Conservation (phyloP, 2,113 vertebrate species). For the Calidris pygmaea region DNA sequence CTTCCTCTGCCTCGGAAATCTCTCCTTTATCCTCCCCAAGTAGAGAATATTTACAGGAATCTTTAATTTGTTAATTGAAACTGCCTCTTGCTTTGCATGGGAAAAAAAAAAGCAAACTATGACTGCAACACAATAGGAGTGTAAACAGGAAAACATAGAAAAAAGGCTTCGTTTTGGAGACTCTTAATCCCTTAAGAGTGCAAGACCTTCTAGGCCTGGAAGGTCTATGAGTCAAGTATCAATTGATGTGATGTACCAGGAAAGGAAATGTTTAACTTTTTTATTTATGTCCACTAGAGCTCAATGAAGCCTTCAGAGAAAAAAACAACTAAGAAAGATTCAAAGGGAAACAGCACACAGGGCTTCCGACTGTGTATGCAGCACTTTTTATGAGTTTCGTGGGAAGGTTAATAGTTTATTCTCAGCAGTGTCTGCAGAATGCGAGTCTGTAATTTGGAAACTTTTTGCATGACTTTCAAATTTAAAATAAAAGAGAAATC, state of each 20-base stretch:
- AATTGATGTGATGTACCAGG: background rate
- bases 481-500: background rate
- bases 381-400: background rate
- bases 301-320: background rate
- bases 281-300: slow-evolving; percentile 10
- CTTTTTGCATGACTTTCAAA: background rate
- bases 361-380: background rate
- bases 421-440: background rate
- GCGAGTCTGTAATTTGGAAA: background rate
- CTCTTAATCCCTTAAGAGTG: background rate
- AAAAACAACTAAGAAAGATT: background rate
- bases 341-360: background rate
- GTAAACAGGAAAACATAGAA: slow-evolving; percentile 21
- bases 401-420: background rate
- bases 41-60: slow-evolving; percentile 9
- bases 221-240: slow-evolving; percentile 5
- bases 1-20: background rate
- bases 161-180: background rate
- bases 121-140: background rate
- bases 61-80: slow-evolving; percentile 25
- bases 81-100: background rate
- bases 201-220: background rate
- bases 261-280: slow-evolving; percentile 6
- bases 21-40: background rate
- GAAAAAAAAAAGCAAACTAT: background rate